Evolutionary conservation across 2,888 invertebrate genomes (phyloP).

Genomic region (Dryococelus australis): DNA sequence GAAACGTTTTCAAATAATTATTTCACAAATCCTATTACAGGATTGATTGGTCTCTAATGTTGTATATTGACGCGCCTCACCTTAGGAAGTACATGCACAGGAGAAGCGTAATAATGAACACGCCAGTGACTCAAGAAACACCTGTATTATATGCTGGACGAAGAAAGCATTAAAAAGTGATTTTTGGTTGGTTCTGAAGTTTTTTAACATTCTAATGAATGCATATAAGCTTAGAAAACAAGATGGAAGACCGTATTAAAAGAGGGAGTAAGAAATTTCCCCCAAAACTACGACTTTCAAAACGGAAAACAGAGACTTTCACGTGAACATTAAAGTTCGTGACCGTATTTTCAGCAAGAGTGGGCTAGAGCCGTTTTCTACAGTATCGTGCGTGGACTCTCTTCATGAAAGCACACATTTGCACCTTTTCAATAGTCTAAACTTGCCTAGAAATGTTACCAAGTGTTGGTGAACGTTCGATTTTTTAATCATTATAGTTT

Average conservation of each 20-base stretch:
- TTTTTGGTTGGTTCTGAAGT: background rate
- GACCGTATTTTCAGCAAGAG: background rate
- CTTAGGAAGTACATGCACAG: too few relatives aligned
- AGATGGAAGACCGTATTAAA: background rate
- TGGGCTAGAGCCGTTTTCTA: background rate
- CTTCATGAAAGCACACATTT: too few relatives aligned
- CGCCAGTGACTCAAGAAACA: background rate
- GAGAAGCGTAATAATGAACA: background rate
- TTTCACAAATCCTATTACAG: too few relatives aligned
- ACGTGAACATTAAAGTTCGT: background rate
- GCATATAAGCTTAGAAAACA: conserved; percentile 22
- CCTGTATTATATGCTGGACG: background rate
- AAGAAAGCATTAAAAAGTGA: conserved; percentile 12
- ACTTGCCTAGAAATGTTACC: too few relatives aligned
- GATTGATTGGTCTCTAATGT: background rate
- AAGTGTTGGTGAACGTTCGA: too few relatives aligned
- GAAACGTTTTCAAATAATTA: too few relatives aligned
- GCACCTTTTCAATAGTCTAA: too few relatives aligned
- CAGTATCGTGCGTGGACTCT: too few relatives aligned
- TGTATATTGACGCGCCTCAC: background rate
- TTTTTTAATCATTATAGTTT: too few relatives aligned
- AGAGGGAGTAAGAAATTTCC: background rate
- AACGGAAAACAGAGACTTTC: conserved; percentile 18
- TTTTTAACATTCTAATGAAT: conserved; percentile 17
- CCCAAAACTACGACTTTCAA: conserved; percentile 18